Conservation (phyloP, 1,140 invertebrate genomes). For the Platyura marginata region DNA sequence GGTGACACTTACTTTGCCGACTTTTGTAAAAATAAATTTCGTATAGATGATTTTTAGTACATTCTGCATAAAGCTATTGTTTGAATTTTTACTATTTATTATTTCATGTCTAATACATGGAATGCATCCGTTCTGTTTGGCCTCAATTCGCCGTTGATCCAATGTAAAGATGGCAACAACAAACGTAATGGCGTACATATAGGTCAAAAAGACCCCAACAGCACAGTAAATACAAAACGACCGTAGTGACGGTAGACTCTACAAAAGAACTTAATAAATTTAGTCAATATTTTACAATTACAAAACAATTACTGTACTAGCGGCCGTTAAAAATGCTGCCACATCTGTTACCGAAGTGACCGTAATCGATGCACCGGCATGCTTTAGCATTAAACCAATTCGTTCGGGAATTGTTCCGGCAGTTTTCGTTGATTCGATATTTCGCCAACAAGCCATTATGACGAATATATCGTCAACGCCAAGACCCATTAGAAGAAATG, state of each 20-base stretch:
- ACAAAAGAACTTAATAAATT: too few species aligned
- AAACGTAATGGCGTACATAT: conserved; percentile 55
- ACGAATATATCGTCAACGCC: conserved; percentile 70
- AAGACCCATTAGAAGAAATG: conserved; percentile 63
- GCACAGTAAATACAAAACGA: conserved; percentile 61
- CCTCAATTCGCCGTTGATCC: conserved; percentile 42
- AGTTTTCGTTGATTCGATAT: conserved; percentile 19
- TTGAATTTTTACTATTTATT: conserved; percentile 3
- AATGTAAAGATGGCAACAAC: conserved; percentile 58
- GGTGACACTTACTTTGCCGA: conserved; percentile 28
- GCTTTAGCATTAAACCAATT: conserved; percentile 48
- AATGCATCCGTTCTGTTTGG: conserved; percentile 42
- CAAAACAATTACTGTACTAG: conserved; percentile 32
- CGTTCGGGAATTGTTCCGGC: conserved; percentile 33
- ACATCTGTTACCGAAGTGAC: conserved; percentile 71
- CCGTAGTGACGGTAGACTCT: conserved; percentile 53
- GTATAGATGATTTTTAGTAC: conserved; percentile 1
- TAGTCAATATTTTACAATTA: too few species aligned
- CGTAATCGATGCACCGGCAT: conserved; percentile 64
- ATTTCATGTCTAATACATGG: conserved; percentile 42
- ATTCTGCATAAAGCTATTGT: background rate
- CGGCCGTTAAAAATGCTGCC: conserved; percentile 52
- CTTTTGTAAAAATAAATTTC: conserved; percentile 21
- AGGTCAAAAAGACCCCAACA: conserved; percentile 49
- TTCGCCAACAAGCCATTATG: conserved; percentile 54